These are phyloP conservation scores for Ptychobarbus kaznakovi DNA, from an alignment of 2,797 vertebrate genomes.

Conservation along the genomic window DNA sequence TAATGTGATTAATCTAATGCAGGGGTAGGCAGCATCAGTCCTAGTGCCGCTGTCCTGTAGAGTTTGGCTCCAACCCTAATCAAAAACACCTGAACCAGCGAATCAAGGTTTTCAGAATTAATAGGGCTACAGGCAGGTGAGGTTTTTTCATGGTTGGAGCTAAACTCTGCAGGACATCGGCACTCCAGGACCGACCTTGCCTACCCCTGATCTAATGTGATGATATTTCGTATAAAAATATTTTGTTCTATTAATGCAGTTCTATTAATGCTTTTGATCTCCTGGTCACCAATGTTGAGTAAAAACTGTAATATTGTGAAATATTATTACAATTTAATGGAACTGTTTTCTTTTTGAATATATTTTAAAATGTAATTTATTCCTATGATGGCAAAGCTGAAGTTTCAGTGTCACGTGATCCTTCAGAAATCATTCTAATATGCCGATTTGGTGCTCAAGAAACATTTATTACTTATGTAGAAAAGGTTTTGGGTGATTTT, in stretches of 20 bases:
- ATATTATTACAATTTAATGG: not conserved
- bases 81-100: too few species aligned
- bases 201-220: not conserved
- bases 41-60: too few species aligned
- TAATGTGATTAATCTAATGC: not conserved
- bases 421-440: not conserved
- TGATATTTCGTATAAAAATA: not conserved
- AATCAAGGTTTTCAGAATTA: too few species aligned
- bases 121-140: too few species aligned
- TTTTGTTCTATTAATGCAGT: not conserved
- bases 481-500: too few species aligned
- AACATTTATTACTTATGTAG: too few species aligned
- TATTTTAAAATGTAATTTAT: not conserved
- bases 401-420: not conserved
- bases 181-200: fast-evolving
- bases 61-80: too few species aligned
- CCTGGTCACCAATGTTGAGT: not conserved
- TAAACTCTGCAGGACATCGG: too few species aligned
- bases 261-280: not conserved
- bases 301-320: not conserved
- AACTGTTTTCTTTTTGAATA: not conserved
- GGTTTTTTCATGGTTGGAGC: too few species aligned
- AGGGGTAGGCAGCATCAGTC: too few species aligned
- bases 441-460: too few species aligned
- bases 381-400: not conserved